Percentiles rank a stretch among this genome's conserved stretches.
Conservation (phyloP, 2,113 vertebrate species). For the Oceanites oceanicus region DNA sequence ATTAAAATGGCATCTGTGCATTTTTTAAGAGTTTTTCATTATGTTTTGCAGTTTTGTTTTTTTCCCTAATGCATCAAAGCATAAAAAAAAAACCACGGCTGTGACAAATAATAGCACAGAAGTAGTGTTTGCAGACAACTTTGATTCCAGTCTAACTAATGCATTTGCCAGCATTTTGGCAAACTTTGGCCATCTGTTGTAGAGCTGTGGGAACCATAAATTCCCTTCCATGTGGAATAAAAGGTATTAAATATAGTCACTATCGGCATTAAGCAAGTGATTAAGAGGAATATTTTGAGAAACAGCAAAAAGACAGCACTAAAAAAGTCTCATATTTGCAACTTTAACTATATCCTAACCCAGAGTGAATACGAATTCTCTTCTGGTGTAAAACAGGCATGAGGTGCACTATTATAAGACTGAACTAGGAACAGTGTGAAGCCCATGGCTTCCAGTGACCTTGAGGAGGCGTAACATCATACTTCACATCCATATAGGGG, state of each 20-base stretch:
- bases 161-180: slow-evolving; percentile 20
- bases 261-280: not conserved
- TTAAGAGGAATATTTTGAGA: not conserved
- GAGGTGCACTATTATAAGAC: not conserved
- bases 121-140: not conserved
- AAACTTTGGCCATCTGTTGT: slow-evolving; percentile 13
- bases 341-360: not conserved
- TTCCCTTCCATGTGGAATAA: not conserved
- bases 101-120: not conserved
- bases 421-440: not conserved
- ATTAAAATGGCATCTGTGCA: not conserved
- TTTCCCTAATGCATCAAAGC: not conserved
- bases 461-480: not conserved
- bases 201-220: not conserved
- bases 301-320: not conserved
- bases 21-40: slow-evolving; percentile 34
- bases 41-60: not conserved
- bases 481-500: not conserved
- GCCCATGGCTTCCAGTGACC: not conserved
- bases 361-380: not conserved
- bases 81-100: not conserved
- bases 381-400: not conserved
- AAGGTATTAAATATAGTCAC: not conserved
- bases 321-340: not conserved
- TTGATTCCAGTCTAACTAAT: not conserved